These are phyloP conservation scores for Prionailurus bengalensis DNA, from an alignment of 2,113 vertebrate genomes.

Conservation along the genomic window DNA sequence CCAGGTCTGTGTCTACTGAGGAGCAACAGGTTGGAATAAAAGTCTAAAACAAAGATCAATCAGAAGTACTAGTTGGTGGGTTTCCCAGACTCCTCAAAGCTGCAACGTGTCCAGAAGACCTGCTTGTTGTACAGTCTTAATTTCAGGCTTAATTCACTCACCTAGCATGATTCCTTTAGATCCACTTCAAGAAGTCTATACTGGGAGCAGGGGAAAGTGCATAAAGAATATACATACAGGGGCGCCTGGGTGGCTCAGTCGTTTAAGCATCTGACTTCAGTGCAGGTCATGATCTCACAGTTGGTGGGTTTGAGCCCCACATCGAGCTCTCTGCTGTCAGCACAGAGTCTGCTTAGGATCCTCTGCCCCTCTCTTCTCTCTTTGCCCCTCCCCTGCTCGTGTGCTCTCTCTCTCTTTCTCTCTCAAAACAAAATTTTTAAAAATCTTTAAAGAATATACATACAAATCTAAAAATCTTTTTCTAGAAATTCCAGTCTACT, in stretches of 20 bases:
- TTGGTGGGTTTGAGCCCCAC: no score
- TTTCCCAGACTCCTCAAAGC: neutral
- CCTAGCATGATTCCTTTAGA: neutral
- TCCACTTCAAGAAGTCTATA: neutral
- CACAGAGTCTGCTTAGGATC: no score
- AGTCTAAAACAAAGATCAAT: neutral
- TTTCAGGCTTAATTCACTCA: neutral
- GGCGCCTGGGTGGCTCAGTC: no score
- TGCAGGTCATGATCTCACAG: no score
- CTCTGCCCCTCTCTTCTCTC: no score
- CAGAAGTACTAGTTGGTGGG: neutral
- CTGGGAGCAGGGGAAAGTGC: neutral
- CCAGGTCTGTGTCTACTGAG: neutral
- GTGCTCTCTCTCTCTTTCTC: no score
- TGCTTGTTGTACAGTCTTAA: neutral
- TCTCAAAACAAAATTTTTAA: no score
- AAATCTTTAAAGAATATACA: neutral
- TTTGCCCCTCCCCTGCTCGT: no score
- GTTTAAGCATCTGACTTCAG: no score
- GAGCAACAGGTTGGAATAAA: neutral
- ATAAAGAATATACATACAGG: neutral
- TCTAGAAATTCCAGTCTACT: constrained; percentile 44
- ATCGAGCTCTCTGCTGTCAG: no score
- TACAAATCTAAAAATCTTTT: neutral
- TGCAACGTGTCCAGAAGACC: neutral